These are phyloP conservation scores for Alca torda DNA, from an alignment of 2,797 vertebrate genomes.

Conservation along the genomic window DNA sequence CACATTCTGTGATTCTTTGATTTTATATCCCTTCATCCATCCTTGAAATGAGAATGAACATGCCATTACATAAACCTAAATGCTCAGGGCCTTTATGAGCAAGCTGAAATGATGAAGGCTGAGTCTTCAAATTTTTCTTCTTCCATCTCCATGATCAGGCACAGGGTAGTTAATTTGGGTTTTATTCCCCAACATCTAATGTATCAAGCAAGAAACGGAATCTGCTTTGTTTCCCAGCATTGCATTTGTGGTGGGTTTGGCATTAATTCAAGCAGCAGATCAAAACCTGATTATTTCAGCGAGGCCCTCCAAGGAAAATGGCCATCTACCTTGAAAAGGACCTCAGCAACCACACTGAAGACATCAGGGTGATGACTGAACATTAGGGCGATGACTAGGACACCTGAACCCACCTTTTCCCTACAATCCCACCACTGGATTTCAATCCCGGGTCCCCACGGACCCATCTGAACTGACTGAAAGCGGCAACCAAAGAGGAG, in stretches of 20 bases:
- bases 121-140: neutral
- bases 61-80: neutral
- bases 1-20: too few species aligned
- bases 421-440: neutral
- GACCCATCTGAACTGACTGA: neutral
- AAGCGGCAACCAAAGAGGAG: neutral
- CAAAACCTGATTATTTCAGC: neutral
- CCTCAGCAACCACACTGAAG: neutral
- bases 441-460: neutral
- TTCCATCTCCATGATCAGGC: neutral
- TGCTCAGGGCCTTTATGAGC: neutral
- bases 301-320: neutral
- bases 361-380: neutral
- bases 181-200: neutral
- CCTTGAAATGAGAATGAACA: neutral
- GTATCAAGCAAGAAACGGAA: neutral
- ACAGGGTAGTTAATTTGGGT: neutral
- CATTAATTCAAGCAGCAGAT: neutral
- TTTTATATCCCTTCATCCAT: neutral
- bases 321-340: neutral
- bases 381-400: neutral
- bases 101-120: fast-evolving
- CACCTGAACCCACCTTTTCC: neutral
- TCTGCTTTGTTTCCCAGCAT: neutral
- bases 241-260: neutral